Percentiles rank a stretch among this genome's conserved stretches.
phyloP scores from a whole-genome alignment of 2,888 invertebrate genomes.

The Allacma fusca region DNA sequence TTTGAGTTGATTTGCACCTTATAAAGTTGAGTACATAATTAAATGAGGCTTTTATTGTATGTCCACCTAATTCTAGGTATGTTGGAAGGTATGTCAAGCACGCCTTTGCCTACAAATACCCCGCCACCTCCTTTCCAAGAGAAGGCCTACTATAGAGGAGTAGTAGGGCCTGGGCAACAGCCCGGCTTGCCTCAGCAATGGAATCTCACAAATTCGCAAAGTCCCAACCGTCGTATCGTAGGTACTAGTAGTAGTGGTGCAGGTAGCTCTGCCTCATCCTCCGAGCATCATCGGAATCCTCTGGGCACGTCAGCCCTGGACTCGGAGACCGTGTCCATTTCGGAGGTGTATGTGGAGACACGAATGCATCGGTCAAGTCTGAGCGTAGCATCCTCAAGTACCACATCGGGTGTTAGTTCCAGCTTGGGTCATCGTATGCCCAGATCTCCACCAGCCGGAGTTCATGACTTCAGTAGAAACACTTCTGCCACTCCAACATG shows the following conservation, averaged over 20 bases:
- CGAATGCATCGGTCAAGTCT: conserved; percentile 65
- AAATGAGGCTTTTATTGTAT: not conserved
- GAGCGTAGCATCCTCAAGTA: conserved; percentile 72
- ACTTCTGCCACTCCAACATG: conserved; percentile 87
- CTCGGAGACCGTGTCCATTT: conserved; percentile 69
- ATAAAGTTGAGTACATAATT: not conserved
- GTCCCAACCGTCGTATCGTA: conserved; percentile 40
- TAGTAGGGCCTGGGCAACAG: conserved; percentile 22
- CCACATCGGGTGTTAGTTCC: conserved; percentile 65
- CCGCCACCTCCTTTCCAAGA: conserved; percentile 56
- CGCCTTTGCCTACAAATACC: conserved; percentile 52
- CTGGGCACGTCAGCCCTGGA: conserved; percentile 14
- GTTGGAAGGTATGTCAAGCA: conserved; percentile 47
- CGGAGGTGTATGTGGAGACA: conserved; percentile 76
- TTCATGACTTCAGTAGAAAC: conserved; percentile 69
- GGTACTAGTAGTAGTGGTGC: conserved; percentile 32
- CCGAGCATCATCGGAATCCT: conserved; percentile 40
- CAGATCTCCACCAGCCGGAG: conserved; percentile 49
- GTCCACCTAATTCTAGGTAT: conserved; percentile 35
- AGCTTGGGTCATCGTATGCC: conserved; percentile 51
- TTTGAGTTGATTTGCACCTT: no score
- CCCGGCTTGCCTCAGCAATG: conserved; percentile 13
- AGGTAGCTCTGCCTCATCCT: conserved; percentile 37
- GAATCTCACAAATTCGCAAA: conserved; percentile 47
- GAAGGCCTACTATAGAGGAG: conserved; percentile 42